These are phyloP conservation scores for Halcyon senegalensis DNA, from an alignment of 2,113 vertebrate genomes.

Conservation along the genomic window DNA sequence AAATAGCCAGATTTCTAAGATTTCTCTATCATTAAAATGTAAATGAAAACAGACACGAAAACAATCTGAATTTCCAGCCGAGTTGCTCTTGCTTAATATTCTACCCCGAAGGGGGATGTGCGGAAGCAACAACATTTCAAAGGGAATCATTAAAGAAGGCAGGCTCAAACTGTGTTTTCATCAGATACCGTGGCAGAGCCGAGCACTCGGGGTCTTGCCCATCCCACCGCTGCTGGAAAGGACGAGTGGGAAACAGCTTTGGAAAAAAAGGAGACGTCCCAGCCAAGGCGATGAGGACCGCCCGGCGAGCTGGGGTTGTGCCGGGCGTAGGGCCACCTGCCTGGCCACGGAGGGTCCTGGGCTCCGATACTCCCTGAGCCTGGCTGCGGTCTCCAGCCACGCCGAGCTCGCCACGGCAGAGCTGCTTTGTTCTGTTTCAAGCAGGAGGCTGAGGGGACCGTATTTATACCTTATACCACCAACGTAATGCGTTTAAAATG, in stretches of 20 bases:
- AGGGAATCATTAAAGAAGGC: conserved; percentile 73
- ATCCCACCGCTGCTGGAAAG: not conserved
- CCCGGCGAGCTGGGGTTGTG: not conserved
- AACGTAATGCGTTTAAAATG: not conserved
- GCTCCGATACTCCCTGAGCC: not conserved
- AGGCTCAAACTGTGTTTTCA: conserved; percentile 51
- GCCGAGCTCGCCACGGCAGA: accelerated
- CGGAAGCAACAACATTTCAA: conserved; percentile 70
- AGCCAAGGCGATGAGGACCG: not conserved
- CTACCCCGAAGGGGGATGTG: conserved; percentile 63
- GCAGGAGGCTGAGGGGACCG: not conserved
- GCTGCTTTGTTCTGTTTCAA: not conserved
- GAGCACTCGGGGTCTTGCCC: not conserved
- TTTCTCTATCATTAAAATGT: conserved; percentile 66
- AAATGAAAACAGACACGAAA: conserved; percentile 73
- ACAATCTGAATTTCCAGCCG: conserved; percentile 73
- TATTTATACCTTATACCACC: not conserved
- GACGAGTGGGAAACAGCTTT: not conserved
- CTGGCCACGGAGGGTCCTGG: not conserved
- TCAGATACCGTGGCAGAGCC: conserved; percentile 37
- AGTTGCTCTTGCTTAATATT: conserved; percentile 75
- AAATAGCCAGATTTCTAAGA: conserved; percentile 1
- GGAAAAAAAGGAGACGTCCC: not conserved
- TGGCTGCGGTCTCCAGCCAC: not conserved
- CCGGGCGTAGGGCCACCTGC: not conserved